Conservation (phyloP, 2,113 vertebrate species). For the Spermophilus dauricus region DNA sequence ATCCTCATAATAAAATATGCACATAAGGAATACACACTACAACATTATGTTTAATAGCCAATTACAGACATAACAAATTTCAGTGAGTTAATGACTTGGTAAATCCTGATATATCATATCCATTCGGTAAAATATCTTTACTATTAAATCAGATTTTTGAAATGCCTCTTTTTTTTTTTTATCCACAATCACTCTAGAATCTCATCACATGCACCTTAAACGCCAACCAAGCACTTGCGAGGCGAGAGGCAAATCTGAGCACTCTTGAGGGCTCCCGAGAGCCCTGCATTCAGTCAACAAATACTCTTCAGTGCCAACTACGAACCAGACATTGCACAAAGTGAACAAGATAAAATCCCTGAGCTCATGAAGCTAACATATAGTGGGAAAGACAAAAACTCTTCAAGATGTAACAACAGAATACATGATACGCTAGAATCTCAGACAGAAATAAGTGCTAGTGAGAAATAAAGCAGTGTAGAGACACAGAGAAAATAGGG, state of each 20-base stretch:
- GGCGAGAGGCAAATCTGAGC: neutral
- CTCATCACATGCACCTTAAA: neutral
- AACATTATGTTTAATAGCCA: constrained; percentile 25
- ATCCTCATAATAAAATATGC: neutral
- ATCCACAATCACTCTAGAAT: neutral
- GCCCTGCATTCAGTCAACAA: neutral
- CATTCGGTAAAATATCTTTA: neutral
- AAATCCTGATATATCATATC: neutral
- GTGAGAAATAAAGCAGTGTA: neutral
- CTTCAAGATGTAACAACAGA: neutral
- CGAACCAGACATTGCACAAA: neutral
- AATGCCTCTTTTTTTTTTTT: neutral
- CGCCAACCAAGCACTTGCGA: neutral
- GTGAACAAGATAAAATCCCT: neutral
- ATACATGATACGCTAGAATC: neutral
- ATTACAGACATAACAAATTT: constrained; percentile 16
- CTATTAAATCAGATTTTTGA: constrained; percentile 8
- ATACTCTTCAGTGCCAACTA: neutral
- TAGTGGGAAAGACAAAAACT: neutral
- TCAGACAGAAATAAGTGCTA: neutral
- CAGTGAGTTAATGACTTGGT: constrained; percentile 7
- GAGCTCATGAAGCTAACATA: neutral
- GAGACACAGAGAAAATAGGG: no score
- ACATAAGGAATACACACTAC: constrained; percentile 1
- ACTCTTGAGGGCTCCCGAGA: neutral